Percentiles rank a stretch among this genome's conserved stretches.
phyloP scores from a whole-genome alignment of 2,113 vertebrate genomes.

The Uropsilus gracilis region DNA sequence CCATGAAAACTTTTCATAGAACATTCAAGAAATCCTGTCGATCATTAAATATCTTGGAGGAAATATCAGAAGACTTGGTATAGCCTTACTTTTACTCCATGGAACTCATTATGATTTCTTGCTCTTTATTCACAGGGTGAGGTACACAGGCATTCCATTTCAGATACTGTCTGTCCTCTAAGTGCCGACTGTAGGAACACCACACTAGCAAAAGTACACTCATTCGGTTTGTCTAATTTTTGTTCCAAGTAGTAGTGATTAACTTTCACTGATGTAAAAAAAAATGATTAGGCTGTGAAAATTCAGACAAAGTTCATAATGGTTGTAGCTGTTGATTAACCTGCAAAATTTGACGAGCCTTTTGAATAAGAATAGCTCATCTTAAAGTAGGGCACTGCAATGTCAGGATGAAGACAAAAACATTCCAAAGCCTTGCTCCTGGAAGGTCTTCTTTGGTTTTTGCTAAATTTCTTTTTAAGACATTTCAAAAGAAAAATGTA shows the following conservation, averaged over 20 bases:
- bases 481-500: not conserved
- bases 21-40: not conserved
- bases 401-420: conserved; percentile 21
- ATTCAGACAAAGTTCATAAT: conserved; percentile 79
- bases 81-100: not conserved
- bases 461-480: not conserved
- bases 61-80: conserved; percentile 6
- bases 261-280: conserved; percentile 75
- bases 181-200: conserved; percentile 47
- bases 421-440: not conserved
- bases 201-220: conserved; percentile 67
- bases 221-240: conserved; percentile 68
- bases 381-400: conserved; percentile 49
- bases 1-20: not conserved
- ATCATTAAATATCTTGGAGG: not conserved
- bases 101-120: not conserved
- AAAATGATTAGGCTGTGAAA: conserved; percentile 82
- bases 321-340: conserved; percentile 85
- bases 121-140: not conserved
- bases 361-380: conserved; percentile 80
- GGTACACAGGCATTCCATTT: not conserved
- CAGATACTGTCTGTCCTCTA: not conserved
- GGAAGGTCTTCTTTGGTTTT: not conserved
- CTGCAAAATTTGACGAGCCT: conserved; percentile 70
- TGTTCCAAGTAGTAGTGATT: conserved; percentile 81